Percentiles rank a stretch among this genome's conserved stretches.
Evolutionary conservation across 2,797 vertebrate species (phyloP).

Genomic region (Pantherophis alleghaniensis): DNA sequence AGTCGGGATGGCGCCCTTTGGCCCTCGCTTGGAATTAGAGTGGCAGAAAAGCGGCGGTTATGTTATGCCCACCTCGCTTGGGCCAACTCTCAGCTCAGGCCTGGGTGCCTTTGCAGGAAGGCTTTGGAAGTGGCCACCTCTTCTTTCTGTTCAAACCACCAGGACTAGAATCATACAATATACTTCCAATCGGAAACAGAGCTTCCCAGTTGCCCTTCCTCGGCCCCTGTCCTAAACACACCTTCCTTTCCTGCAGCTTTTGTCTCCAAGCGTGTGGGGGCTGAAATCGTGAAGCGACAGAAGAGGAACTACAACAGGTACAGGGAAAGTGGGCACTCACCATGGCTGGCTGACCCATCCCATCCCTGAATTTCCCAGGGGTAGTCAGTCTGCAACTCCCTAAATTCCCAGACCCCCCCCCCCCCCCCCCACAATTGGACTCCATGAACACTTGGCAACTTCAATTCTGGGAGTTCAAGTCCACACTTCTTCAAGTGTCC

Average conservation of each 20-base stretch:
- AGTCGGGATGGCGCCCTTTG: neutral
- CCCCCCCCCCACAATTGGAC: neutral
- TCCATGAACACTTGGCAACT: neutral
- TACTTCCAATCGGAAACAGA: neutral
- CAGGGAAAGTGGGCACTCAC: accelerated
- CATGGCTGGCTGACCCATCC: neutral
- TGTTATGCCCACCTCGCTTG: neutral
- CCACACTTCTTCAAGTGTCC: no score
- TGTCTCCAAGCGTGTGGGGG: slow-evolving; percentile 41
- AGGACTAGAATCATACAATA: neutral
- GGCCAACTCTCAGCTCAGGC: neutral
- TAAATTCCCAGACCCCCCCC: neutral
- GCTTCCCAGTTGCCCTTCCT: neutral
- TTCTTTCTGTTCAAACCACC: neutral
- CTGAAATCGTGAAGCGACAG: slow-evolving; percentile 40
- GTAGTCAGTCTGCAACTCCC: neutral
- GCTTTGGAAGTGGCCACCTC: neutral
- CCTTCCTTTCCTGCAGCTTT: slow-evolving; percentile 42
- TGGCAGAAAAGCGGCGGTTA: neutral
- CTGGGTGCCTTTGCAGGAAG: neutral
- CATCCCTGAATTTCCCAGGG: neutral
- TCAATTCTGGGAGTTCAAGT: neutral
- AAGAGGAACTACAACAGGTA: slow-evolving; percentile 47
- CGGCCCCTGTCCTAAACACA: neutral
- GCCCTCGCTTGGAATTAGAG: no score